phyloP scores from a whole-genome alignment of 23 tunicate genomes.

The Ascidia mentula region DNA sequence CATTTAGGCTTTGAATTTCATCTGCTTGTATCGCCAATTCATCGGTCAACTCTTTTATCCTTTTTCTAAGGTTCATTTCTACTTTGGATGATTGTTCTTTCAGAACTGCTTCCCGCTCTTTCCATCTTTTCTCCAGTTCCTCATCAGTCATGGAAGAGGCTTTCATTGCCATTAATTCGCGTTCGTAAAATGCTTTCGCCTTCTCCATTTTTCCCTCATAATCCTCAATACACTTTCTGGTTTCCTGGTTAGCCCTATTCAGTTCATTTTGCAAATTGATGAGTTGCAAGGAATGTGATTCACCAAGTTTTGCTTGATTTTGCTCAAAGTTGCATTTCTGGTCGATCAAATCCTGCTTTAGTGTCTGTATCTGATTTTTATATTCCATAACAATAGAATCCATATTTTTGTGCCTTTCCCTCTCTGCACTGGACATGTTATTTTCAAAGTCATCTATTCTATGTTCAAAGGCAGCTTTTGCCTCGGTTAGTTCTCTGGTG shows the following conservation, averaged over 20 bases:
- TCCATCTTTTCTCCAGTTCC: slow-evolving; percentile 50
- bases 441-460: slow-evolving; percentile 61
- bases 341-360: slow-evolving; percentile 24
- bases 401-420: slow-evolving; percentile 58
- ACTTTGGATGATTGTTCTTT: slow-evolving; percentile 49
- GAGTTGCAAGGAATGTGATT: slow-evolving; percentile 19
- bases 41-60: slow-evolving; percentile 37
- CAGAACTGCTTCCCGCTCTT: slow-evolving; percentile 52
- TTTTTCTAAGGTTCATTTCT: slow-evolving; percentile 45
- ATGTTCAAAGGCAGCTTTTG: slow-evolving; percentile 77
- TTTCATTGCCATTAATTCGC: slow-evolving; percentile 57
- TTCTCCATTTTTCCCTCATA: slow-evolving; percentile 77
- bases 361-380: slow-evolving; percentile 25
- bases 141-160: slow-evolving; percentile 31
- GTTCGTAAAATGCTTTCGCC: slow-evolving; percentile 77
- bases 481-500: slow-evolving; percentile 52
- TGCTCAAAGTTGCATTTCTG: slow-evolving; percentile 19
- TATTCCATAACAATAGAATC: slow-evolving; percentile 36
- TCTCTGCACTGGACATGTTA: slow-evolving; percentile 31
- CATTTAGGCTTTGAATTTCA: slow-evolving; percentile 30
- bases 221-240: slow-evolving; percentile 54
- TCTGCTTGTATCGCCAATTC: slow-evolving; percentile 52
- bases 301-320: slow-evolving; percentile 33
- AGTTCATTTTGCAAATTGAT: slow-evolving; percentile 23
- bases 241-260: slow-evolving; percentile 25